Evolutionary conservation across 2,113 vertebrate genomes (phyloP).

Genomic region (Scomber scombrus): DNA sequence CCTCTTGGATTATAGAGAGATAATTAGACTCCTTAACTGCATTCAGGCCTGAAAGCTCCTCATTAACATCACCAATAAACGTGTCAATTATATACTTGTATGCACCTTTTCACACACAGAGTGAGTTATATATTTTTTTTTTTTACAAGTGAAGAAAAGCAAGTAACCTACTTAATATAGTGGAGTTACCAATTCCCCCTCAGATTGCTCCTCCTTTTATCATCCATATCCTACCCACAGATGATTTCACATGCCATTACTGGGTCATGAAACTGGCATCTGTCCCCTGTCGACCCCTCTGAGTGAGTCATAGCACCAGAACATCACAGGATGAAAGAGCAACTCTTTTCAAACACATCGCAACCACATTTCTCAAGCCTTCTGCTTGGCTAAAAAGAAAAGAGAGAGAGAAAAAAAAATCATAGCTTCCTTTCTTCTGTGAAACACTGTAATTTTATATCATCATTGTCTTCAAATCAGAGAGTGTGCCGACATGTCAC

Average conservation of each 20-base stretch:
- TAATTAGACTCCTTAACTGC: slow-evolving; percentile 30
- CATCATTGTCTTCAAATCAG: slow-evolving; percentile 31
- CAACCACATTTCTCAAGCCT: background rate
- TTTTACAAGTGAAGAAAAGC: background rate
- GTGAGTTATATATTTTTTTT: background rate
- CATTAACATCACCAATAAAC: slow-evolving; percentile 33
- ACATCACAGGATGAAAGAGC: slow-evolving; percentile 51
- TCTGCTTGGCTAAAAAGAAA: slow-evolving; percentile 6
- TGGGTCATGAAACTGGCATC: slow-evolving; percentile 46
- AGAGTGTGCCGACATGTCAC: slow-evolving; percentile 37
- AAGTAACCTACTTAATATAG: background rate
- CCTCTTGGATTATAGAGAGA: slow-evolving; percentile 25
- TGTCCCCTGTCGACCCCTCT: slow-evolving; percentile 35
- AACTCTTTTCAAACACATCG: slow-evolving; percentile 29
- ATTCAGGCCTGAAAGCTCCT: slow-evolving; percentile 24
- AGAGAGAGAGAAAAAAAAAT: background rate
- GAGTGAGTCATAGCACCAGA: slow-evolving; percentile 34
- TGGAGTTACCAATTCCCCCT: background rate
- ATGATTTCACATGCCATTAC: slow-evolving; percentile 24
- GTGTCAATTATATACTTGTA: background rate
- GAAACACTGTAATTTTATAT: slow-evolving; percentile 21
- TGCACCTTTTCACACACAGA: background rate
- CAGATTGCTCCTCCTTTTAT: background rate
- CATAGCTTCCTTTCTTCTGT: slow-evolving; percentile 23
- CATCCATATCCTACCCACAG: slow-evolving; percentile 6